These are phyloP conservation scores for Paramisgurnus dabryanus DNA, from an alignment of 2,113 vertebrate genomes.

Conservation along the genomic window DNA sequence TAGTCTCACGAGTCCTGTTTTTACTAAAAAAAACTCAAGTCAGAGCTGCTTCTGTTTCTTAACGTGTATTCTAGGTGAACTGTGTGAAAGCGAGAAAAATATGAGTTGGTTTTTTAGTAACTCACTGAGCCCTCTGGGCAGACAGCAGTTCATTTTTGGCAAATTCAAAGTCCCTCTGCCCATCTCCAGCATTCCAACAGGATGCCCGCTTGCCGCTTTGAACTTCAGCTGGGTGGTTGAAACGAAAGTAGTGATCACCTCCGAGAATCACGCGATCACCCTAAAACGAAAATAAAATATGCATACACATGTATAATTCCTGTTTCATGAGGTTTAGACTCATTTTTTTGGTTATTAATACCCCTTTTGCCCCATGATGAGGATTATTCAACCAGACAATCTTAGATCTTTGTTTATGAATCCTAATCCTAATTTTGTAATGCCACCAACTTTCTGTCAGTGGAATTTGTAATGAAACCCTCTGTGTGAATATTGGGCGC, in stretches of 20 bases:
- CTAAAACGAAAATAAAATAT: slow-evolving; percentile 61
- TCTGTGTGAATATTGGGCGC: background rate
- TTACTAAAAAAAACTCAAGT: too few relatives aligned
- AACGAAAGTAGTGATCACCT: slow-evolving; percentile 95
- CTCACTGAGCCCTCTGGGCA: slow-evolving; percentile 88
- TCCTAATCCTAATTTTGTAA: too few relatives aligned
- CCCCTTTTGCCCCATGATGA: too few relatives aligned
- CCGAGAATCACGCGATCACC: slow-evolving; percentile 94
- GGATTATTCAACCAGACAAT: too few relatives aligned
- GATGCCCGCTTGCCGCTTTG: slow-evolving; percentile 76
- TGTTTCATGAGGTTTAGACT: background rate
- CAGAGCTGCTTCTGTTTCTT: background rate
- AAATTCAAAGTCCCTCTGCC: slow-evolving; percentile 92
- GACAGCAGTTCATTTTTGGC: slow-evolving; percentile 90
- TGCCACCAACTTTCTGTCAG: background rate
- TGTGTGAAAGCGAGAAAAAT: background rate
- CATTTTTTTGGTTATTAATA: too few relatives aligned
- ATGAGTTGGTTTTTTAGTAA: slow-evolving; percentile 16
- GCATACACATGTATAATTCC: background rate
- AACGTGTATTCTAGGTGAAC: background rate
- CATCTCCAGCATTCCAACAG: slow-evolving; percentile 67
- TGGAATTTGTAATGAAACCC: background rate
- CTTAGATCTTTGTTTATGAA: too few relatives aligned
- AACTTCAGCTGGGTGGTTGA: slow-evolving; percentile 92
- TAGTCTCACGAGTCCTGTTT: too few relatives aligned